These are phyloP conservation scores for Caenorhabditis japonica DNA, from an alignment of 2,888 invertebrate genomes.

Conservation along the genomic window DNA sequence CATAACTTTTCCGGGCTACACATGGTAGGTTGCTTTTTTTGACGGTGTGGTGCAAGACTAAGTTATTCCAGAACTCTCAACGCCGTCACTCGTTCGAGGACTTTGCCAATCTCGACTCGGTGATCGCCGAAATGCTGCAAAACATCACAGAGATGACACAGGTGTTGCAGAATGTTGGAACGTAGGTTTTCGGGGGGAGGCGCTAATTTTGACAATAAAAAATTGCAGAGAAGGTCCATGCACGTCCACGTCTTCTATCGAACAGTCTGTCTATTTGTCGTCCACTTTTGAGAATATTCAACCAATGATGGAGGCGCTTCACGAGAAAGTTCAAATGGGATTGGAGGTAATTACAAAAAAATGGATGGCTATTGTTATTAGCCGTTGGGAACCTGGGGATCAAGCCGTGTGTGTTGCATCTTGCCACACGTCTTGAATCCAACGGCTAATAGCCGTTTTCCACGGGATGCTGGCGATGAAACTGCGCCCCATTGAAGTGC, in stretches of 20 bases:
- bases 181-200: constrained; percentile 4
- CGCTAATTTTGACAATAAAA: background rate
- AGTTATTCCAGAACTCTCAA: too few relatives aligned
- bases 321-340: constrained; percentile 31
- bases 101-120: constrained; percentile 45
- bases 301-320: constrained; percentile 34
- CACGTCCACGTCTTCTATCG: constrained; percentile 42
- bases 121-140: constrained; percentile 39
- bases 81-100: constrained; percentile 55
- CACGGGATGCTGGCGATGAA: too few relatives aligned
- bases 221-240: constrained; percentile 22
- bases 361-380: background rate
- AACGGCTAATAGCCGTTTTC: too few relatives aligned
- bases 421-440: too few relatives aligned
- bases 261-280: constrained; percentile 41
- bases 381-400: too few relatives aligned
- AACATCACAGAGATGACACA: constrained; percentile 35
- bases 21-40: too few relatives aligned
- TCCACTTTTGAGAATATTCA: constrained; percentile 35
- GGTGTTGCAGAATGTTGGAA: constrained; percentile 41
- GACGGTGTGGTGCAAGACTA: too few relatives aligned
- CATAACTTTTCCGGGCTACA: too few relatives aligned
- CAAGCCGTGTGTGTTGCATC: too few relatives aligned
- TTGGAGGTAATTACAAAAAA: constrained; percentile 13
- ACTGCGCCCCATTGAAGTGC: too few relatives aligned